These are phyloP conservation scores for Xenops minutus DNA, from an alignment of 2,797 vertebrate genomes.

Conservation along the genomic window DNA sequence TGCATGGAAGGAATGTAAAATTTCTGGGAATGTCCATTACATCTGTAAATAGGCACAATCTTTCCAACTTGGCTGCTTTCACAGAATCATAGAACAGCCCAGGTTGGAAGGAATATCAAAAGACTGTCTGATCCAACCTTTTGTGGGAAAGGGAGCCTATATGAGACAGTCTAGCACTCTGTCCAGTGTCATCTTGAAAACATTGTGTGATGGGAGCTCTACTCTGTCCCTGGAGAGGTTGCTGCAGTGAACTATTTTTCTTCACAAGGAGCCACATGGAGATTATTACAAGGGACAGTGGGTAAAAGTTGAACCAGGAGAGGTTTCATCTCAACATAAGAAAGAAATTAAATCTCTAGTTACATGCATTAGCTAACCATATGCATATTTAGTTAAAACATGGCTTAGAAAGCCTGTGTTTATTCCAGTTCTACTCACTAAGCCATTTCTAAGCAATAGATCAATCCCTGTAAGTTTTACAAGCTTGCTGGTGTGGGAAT, in stretches of 20 bases:
- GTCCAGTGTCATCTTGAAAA: neutral
- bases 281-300: neutral
- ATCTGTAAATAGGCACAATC: neutral
- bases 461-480: neutral
- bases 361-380: neutral
- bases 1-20: neutral
- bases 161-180: neutral
- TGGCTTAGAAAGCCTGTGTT: neutral
- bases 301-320: neutral
- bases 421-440: neutral
- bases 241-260: neutral
- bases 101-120: neutral
- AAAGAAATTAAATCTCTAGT: neutral
- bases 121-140: neutral
- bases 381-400: neutral
- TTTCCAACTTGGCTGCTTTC: neutral
- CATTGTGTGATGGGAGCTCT: neutral
- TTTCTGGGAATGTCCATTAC: neutral
- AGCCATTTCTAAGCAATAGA: neutral
- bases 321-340: neutral
- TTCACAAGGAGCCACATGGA: neutral
- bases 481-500: neutral
- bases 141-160: neutral
- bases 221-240: neutral
- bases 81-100: neutral